These are phyloP conservation scores for Elmis aenea DNA, from an alignment of 2,888 invertebrate genomes.

Conservation along the genomic window DNA sequence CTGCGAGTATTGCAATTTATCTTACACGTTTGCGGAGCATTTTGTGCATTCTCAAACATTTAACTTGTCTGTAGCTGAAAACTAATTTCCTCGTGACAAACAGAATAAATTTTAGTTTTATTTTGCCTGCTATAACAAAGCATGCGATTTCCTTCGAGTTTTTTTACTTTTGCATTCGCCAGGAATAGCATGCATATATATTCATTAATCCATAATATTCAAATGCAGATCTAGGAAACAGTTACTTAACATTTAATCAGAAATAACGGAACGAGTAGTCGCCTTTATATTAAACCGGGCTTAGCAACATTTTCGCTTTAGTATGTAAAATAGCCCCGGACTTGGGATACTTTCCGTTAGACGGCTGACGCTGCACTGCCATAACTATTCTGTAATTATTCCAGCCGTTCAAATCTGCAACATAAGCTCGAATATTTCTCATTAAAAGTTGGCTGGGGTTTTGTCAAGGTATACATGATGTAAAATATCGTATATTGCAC, in stretches of 20 bases:
- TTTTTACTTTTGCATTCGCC: too few species aligned
- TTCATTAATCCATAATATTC: slow-evolving; percentile 8
- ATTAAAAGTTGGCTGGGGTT: slow-evolving; percentile 18
- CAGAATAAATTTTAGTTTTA: too few species aligned
- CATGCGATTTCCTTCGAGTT: too few species aligned
- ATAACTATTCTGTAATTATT: slow-evolving; percentile 19
- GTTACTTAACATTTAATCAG: slow-evolving; percentile 12
- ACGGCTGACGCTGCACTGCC: slow-evolving; percentile 16
- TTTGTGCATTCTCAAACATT: too few species aligned
- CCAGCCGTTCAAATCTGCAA: slow-evolving; percentile 24
- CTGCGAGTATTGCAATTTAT: too few species aligned
- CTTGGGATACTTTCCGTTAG: slow-evolving; percentile 13
- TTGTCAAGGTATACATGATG: too few species aligned
- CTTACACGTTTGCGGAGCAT: too few species aligned
- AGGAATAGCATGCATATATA: too few species aligned
- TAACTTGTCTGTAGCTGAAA: too few species aligned
- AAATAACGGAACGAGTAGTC: slow-evolving; percentile 9
- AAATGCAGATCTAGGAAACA: slow-evolving; percentile 12
- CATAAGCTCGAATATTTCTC: slow-evolving; percentile 26
- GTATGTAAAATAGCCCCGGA: slow-evolving; percentile 18
- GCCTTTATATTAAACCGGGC: slow-evolving; percentile 12
- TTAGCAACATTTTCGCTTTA: slow-evolving; percentile 16
- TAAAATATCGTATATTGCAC: too few species aligned
- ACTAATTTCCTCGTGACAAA: too few species aligned
- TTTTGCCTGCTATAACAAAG: too few species aligned